These are phyloP conservation scores for Camponotus fellah DNA, from an alignment of 2,888 invertebrate species.

Conservation along the genomic window DNA sequence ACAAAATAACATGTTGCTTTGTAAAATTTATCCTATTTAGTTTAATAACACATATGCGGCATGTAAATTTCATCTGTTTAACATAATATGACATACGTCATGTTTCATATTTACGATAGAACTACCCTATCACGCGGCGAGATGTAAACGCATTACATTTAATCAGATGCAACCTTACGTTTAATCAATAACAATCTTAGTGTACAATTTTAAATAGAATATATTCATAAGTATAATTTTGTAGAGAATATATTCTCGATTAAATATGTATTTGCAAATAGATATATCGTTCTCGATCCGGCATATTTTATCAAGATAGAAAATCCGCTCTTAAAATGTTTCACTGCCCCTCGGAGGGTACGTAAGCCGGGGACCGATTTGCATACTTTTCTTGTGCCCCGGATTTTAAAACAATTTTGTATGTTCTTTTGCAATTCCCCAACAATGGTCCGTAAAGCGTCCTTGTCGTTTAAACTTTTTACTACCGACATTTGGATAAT, in stretches of 20 bases:
- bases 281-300: background rate
- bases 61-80: conserved; percentile 42
- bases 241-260: conserved; percentile 16
- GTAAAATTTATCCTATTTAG: conserved; percentile 42
- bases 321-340: conserved; percentile 55
- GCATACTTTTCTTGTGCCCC: conserved; percentile 28
- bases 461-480: conserved; percentile 21
- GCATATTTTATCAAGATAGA: conserved; percentile 31
- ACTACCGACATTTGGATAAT: conserved; percentile 15
- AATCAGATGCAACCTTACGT: conserved; percentile 33
- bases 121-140: conserved; percentile 26
- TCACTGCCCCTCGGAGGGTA: conserved; percentile 31
- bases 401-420: conserved; percentile 44
- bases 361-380: conserved; percentile 19
- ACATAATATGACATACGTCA: conserved; percentile 24
- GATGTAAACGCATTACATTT: conserved; percentile 19
- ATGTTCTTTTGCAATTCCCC: conserved; percentile 1
- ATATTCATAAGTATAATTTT: background rate
- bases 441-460: conserved; percentile 6
- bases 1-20: conserved; percentile 39
- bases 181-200: conserved; percentile 37
- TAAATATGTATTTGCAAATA: conserved; percentile 66
- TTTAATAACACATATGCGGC: background rate
- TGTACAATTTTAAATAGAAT: conserved; percentile 22
- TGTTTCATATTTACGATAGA: conserved; percentile 36